A percentile compares a stretch with the other conserved stretches of the same genome.
Evolutionary conservation across 2,113 vertebrate species (phyloP).

Genomic region (Anthoscopus minutus): DNA sequence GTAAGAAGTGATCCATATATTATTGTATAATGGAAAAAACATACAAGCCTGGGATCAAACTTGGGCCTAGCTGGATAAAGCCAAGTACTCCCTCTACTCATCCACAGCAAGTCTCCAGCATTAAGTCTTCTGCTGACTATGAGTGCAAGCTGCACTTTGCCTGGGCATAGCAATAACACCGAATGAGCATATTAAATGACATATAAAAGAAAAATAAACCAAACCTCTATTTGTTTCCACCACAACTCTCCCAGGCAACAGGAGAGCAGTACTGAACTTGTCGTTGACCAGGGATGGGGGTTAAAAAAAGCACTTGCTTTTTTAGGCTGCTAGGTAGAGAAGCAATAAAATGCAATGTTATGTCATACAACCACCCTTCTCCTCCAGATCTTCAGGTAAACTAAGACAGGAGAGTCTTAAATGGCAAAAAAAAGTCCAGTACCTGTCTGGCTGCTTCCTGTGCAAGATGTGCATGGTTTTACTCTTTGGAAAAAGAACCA

Average conservation of each 20-base stretch:
- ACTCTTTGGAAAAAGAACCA: not conserved
- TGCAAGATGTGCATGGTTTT: not conserved
- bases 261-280: not conserved
- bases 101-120: not conserved
- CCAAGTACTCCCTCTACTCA: not conserved
- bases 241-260: not conserved
- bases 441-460: not conserved
- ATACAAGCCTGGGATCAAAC: fast-evolving
- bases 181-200: not conserved
- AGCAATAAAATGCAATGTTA: not conserved
- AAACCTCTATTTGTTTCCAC: not conserved
- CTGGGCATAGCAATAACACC: not conserved
- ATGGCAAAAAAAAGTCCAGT: not conserved
- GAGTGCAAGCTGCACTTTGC: not conserved
- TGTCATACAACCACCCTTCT: not conserved
- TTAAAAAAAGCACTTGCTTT: not conserved
- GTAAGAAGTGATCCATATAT: slow-evolving; percentile 58
- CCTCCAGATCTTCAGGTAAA: not conserved
- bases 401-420: not conserved
- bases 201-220: not conserved
- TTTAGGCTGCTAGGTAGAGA: no score
- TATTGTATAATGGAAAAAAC: not conserved
- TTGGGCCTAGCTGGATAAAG: not conserved
- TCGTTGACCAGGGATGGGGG: not conserved
- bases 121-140: not conserved